Conservation (phyloP, 2,888 invertebrate species). For the Ophion obscuratus region DNA sequence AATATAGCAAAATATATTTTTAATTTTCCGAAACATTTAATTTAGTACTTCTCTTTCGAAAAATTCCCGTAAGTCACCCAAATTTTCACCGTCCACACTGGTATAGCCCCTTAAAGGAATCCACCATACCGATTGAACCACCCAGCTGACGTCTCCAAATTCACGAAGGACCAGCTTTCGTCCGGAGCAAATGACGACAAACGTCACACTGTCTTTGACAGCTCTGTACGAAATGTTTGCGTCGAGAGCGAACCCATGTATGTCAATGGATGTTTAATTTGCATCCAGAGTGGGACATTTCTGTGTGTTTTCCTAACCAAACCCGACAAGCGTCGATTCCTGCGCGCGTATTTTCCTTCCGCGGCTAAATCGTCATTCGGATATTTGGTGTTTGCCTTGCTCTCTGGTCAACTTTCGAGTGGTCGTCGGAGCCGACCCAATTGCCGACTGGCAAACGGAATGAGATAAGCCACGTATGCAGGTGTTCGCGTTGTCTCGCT, state of each 20-base stretch:
- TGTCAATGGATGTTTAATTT: slow-evolving; percentile 31
- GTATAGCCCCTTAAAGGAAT: no score
- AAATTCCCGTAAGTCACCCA: no score
- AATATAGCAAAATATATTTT: no score
- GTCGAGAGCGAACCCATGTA: background rate
- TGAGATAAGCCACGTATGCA: background rate
- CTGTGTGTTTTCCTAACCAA: slow-evolving; percentile 16
- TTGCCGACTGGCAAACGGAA: background rate
- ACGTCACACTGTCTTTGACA: background rate
- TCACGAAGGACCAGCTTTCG: no score
- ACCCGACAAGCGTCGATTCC: background rate
- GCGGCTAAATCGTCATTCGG: slow-evolving; percentile 15
- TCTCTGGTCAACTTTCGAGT: slow-evolving; percentile 34
- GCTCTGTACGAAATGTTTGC: background rate
- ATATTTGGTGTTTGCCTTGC: slow-evolving; percentile 28
- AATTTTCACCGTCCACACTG: no score
- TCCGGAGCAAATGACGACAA: no score
- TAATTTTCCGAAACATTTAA: no score
- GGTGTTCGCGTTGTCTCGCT: background rate
- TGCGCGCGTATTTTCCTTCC: background rate
- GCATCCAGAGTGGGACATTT: background rate
- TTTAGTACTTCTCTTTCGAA: no score
- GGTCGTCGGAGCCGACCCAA: background rate
- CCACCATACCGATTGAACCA: no score
- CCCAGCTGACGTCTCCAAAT: no score